Evolutionary conservation across 1,140 invertebrate genomes (phyloP).

Genomic region (Drosophila ironensis): DNA sequence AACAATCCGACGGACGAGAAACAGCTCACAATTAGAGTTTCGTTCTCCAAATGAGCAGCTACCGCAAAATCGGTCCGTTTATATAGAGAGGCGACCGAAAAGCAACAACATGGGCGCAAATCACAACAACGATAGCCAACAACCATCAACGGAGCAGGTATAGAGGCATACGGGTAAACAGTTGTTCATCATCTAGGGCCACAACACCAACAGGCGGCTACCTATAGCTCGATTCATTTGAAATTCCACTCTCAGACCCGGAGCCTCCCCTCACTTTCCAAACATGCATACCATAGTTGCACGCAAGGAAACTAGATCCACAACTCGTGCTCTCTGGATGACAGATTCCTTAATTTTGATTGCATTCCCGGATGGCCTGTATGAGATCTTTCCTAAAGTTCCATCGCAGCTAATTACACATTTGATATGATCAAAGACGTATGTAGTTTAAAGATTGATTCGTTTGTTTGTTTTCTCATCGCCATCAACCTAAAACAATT

Average conservation of each 20-base stretch:
- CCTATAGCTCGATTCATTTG: constrained; percentile 2
- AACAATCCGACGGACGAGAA: constrained; percentile 1
- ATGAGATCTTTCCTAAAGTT: too few relatives aligned
- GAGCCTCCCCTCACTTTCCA: too few relatives aligned
- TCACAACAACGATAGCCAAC: neutral
- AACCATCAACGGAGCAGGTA: neutral
- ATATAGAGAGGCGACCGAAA: constrained; percentile 23
- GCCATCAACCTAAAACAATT: neutral
- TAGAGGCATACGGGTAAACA: neutral
- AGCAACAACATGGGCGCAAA: neutral
- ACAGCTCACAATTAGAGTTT: constrained; percentile 43
- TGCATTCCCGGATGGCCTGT: too few relatives aligned
- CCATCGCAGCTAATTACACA: neutral
- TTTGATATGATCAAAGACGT: too few relatives aligned
- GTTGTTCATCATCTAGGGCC: constrained; percentile 29
- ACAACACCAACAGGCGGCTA: neutral
- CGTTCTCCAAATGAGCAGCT: constrained; percentile 44
- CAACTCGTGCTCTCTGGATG: too few relatives aligned
- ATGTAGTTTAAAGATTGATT: constrained; percentile 5
- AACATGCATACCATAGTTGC: too few relatives aligned
- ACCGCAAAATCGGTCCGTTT: constrained; percentile 17
- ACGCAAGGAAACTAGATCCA: neutral
- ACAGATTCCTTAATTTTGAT: too few relatives aligned
- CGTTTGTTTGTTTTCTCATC: constrained; percentile 26
- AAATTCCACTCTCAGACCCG: neutral